Base-by-base conservation (phyloP, 2,797 vertebrate genomes). In the Rhinichthys osculus region DNA sequence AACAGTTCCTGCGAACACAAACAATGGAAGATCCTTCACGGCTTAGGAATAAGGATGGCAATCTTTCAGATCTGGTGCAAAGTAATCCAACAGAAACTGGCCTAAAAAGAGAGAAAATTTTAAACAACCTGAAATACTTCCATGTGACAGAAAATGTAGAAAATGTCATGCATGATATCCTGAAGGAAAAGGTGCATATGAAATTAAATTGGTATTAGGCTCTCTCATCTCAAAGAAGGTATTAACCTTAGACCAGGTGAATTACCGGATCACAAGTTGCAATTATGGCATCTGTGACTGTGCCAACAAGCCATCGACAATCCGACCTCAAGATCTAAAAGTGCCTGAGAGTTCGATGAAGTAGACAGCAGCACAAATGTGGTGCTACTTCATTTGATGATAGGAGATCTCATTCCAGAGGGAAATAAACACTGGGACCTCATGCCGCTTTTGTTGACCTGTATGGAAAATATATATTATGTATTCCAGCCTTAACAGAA, bases 351-450 rank as follows among this genome's bases (percentile, higher is more conserved):
- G 40, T 71, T 40, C 11, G 0, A n/a, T 42, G 69, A 42, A 35
- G 33, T 16, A 19, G 64, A 66, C 3, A 42, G 83, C 83, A 52
- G 9, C 83, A 33, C 74, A 78, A 66, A 85, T 50, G 27, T 27
- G 27, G 27, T 27, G 27, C 27, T 27, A 42, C 77, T 78, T 17
- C 35, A 35, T 78, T 57, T 62, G 54, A 62, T 44, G 38, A 64
- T 64, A 66, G 69, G 21, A 42, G 40, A 71, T 71, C 69, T 71
- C 10, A 71, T 71, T 71, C 69, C 69, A 6, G 10, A 71, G 21
- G 59, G 23, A n/a, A 80, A 80, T 38, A 62, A 67, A 67, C 21
- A 66, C 38, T 79, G 78, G 78, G 78, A 79, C 14, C 59, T 79
- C 21, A 23, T 47, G 9, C 40, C 50, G n/a, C 78, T 80, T 50